These are phyloP conservation scores for Menidia beryllina DNA, from an alignment of 2,113 vertebrate genomes.

Conservation along the genomic window DNA sequence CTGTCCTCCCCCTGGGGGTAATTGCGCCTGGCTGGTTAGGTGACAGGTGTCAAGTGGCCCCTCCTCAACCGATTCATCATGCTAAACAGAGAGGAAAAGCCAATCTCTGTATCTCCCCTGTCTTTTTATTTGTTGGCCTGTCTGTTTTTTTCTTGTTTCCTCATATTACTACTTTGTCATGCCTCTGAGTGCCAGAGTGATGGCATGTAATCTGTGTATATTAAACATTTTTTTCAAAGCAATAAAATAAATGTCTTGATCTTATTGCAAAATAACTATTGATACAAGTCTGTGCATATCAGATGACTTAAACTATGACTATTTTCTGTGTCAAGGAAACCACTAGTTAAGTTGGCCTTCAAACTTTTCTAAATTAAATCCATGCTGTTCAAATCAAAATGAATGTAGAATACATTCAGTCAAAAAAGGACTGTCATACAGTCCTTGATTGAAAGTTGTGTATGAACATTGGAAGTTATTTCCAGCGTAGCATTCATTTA, in stretches of 20 bases:
- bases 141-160: slow-evolving; percentile 52
- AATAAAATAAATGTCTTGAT: not conserved
- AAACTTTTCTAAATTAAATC: not conserved
- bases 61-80: slow-evolving; percentile 77
- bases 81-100: slow-evolving; percentile 76
- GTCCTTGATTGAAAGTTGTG: too few species aligned
- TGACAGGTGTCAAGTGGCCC: slow-evolving; percentile 84
- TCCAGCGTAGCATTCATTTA: too few species aligned
- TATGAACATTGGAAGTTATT: too few species aligned
- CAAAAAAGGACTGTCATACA: not conserved
- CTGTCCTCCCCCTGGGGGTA: slow-evolving; percentile 78
- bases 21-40: slow-evolving; percentile 81
- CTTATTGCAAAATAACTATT: not conserved
- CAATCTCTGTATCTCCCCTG: slow-evolving; percentile 39
- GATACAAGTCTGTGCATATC: not conserved
- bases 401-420: not conserved
- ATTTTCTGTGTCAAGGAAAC: not conserved
- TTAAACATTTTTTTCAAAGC: slow-evolving; percentile 9
- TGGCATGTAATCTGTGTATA: slow-evolving; percentile 14
- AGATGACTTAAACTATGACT: not conserved
- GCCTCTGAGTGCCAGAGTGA: slow-evolving; percentile 13
- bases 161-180: slow-evolving; percentile 49
- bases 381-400: not conserved
- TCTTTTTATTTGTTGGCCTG: slow-evolving; percentile 52
- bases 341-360: not conserved